Conservation (phyloP, 2,888 invertebrate genomes). For the Chymomyza caudatula region DNA sequence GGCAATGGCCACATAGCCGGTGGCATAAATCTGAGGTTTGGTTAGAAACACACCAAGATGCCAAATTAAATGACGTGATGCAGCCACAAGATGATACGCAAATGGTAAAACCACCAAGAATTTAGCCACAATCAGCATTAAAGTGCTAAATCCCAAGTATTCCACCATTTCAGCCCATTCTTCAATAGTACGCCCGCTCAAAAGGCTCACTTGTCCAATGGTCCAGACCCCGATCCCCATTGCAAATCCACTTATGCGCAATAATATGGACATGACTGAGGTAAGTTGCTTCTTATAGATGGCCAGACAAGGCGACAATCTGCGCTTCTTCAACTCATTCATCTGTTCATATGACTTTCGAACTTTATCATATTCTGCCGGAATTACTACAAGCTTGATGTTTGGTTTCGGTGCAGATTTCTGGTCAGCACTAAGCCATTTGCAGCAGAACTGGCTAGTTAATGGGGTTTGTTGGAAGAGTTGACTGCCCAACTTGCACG, state of each 20-base stretch:
- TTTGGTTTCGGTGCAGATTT: not conserved
- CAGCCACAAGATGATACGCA: conserved; percentile 49
- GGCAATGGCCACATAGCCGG: conserved; percentile 42
- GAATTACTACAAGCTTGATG: not conserved
- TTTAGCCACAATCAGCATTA: conserved; percentile 20
- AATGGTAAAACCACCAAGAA: conserved; percentile 39
- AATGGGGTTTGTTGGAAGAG: not conserved
- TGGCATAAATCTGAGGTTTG: conserved; percentile 42
- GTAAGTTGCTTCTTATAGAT: conserved; percentile 53
- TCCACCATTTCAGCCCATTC: conserved; percentile 28
- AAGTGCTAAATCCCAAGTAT: conserved; percentile 9
- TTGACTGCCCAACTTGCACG: conserved; percentile 15
- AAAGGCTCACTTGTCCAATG: conserved; percentile 35
- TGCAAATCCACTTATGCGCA: conserved; percentile 39
- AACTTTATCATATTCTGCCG: not conserved
- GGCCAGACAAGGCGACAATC: conserved; percentile 41
- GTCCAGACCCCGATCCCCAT: conserved; percentile 39
- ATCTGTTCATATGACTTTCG: too few relatives aligned
- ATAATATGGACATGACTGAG: conserved; percentile 44
- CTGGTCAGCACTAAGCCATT: not conserved
- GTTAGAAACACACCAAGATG: conserved; percentile 44
- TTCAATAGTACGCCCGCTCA: conserved; percentile 24
- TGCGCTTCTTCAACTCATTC: conserved; percentile 36
- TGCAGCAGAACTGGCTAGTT: not conserved
- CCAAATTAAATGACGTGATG: conserved; percentile 48